Evolutionary conservation across 2,888 invertebrate species (phyloP).

Genomic region (Hirtodrosophila histrioides): DNA sequence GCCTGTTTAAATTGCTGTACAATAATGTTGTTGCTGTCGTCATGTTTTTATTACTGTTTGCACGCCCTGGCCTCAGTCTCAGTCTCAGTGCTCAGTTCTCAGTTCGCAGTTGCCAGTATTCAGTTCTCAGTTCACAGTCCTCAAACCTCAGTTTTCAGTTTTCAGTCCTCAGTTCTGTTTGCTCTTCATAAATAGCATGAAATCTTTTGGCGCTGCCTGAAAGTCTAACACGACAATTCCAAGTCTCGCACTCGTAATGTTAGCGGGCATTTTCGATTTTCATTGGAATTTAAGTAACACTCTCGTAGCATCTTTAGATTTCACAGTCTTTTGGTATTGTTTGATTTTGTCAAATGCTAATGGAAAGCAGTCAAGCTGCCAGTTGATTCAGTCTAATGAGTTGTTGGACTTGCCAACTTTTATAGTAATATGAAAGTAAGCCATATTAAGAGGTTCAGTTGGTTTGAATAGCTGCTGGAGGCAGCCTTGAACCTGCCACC

Average conservation of each 20-base stretch:
- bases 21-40: conserved; percentile 45
- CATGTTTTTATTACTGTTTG: conserved; percentile 79
- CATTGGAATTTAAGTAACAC: conserved; percentile 66
- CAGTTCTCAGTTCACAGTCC: conserved; percentile 13
- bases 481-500: conserved; percentile 51
- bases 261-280: conserved; percentile 77
- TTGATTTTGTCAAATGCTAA: conserved; percentile 48
- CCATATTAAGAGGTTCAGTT: not conserved
- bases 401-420: too few species aligned
- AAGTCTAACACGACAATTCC: conserved; percentile 76
- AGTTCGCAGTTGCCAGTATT: not conserved
- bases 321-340: conserved; percentile 41
- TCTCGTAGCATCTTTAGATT: conserved; percentile 24
- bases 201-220: conserved; percentile 77
- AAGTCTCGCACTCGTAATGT: conserved; percentile 59
- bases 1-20: conserved; percentile 55
- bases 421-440: too few species aligned
- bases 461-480: conserved; percentile 45
- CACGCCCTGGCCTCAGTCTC: conserved; percentile 59
- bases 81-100: conserved; percentile 8
- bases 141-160: conserved; percentile 6
- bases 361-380: not conserved
- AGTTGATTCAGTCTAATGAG: too few species aligned
- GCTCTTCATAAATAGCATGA: conserved; percentile 78
- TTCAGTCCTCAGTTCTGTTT: conserved; percentile 49